phyloP scores from a whole-genome alignment of 1,140 invertebrate genomes.

The Halesus radiatus region DNA sequence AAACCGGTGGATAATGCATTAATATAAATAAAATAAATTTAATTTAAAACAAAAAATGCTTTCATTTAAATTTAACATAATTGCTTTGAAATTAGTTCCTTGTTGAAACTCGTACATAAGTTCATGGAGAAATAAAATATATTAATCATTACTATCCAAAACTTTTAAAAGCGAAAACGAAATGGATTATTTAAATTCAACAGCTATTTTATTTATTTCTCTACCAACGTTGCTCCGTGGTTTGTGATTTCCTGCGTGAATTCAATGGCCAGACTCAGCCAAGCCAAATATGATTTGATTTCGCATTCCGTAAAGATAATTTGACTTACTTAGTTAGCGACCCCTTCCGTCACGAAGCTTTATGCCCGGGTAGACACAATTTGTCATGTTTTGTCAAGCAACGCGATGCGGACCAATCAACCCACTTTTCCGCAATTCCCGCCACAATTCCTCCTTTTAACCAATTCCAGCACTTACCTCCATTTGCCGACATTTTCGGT shows the following conservation, averaged over 20 bases:
- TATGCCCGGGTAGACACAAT: conserved; percentile 41
- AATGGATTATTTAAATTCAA: no score
- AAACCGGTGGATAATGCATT: no score
- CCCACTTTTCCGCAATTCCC: background rate
- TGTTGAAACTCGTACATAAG: no score
- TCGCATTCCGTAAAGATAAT: conserved; percentile 16
- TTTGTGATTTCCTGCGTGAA: background rate
- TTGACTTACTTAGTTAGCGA: conserved; percentile 32
- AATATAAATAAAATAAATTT: no score
- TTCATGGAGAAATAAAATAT: no score
- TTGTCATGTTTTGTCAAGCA: conserved; percentile 54
- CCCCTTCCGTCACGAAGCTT: conserved; percentile 32
- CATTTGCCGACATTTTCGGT: conserved; percentile 24
- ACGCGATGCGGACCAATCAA: conserved; percentile 41
- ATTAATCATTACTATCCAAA: no score
- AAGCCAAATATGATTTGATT: conserved; percentile 19
- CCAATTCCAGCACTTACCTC: background rate
- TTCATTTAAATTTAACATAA: no score
- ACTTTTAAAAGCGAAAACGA: no score
- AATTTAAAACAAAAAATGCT: no score
- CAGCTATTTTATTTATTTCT: no score
- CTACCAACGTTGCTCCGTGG: no score
- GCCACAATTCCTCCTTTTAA: background rate
- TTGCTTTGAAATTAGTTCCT: no score
- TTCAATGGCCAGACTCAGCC: background rate